phyloP scores from a whole-genome alignment of 2,797 vertebrate species.

The Trachurus trachurus region DNA sequence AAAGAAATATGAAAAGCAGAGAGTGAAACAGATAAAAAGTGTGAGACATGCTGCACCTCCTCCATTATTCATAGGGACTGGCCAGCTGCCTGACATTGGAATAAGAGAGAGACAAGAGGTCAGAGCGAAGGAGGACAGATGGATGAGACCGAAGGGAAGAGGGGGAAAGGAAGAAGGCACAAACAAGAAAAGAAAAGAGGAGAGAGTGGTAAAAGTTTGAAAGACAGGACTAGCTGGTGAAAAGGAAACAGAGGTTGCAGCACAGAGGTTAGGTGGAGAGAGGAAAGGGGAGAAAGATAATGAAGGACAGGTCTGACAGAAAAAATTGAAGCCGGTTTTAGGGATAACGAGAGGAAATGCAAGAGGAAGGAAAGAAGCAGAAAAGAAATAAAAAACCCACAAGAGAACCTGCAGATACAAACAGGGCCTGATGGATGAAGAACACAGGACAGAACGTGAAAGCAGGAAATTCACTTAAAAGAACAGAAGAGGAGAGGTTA shows the following conservation, averaged over 20 bases:
- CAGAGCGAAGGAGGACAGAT: constrained; percentile 47
- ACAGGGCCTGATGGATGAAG: constrained; percentile 41
- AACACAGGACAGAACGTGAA: constrained; percentile 26
- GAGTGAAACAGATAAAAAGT: constrained; percentile 35
- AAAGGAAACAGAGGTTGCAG: constrained; percentile 25
- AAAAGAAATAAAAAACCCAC: not conserved
- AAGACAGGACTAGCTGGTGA: constrained; percentile 17
- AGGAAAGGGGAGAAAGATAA: constrained; percentile 19
- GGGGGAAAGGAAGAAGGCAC: constrained; percentile 6
- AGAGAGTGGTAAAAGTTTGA: constrained; percentile 14
- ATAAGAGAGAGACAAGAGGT: constrained; percentile 62
- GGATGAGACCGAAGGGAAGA: constrained; percentile 28
- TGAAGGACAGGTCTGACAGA: constrained; percentile 27
- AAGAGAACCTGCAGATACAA: constrained; percentile 19
- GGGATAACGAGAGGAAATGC: constrained; percentile 6
- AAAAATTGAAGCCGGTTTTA: constrained; percentile 10
- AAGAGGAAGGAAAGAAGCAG: constrained; percentile 9
- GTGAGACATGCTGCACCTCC: constrained; percentile 43
- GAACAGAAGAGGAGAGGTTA: constrained; percentile 42
- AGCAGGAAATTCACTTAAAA: constrained; percentile 40
- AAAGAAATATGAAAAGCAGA: constrained; percentile 40
- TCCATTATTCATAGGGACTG: constrained; percentile 71
- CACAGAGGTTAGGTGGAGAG: not conserved
- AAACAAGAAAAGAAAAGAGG: constrained; percentile 36
- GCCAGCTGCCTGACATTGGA: constrained; percentile 64